Evolutionary conservation across 2,888 invertebrate genomes (phyloP).

Genomic region (Lepidonotus clava): DNA sequence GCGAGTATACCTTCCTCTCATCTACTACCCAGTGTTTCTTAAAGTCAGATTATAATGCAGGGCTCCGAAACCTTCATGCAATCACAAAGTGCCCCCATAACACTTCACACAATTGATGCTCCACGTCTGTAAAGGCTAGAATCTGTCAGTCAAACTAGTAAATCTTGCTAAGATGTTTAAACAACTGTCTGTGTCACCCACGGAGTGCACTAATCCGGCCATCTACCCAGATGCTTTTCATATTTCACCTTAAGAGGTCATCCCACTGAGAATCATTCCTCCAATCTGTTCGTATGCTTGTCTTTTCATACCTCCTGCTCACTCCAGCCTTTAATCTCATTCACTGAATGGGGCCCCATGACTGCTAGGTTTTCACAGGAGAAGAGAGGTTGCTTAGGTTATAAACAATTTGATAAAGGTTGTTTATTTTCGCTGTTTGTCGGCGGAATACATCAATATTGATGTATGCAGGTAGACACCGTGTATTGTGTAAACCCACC

Average conservation of each 20-base stretch:
- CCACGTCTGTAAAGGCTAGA: too few species aligned
- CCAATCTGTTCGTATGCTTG: background rate
- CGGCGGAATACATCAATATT: slow-evolving; percentile 25
- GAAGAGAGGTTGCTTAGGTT: background rate
- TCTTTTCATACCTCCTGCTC: background rate
- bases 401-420: slow-evolving; percentile 39
- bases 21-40: too few species aligned
- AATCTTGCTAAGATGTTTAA: background rate
- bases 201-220: background rate
- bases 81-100: too few species aligned
- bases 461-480: slow-evolving; percentile 41
- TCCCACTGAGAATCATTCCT: background rate
- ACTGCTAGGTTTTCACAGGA: background rate
- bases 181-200: slow-evolving; percentile 2
- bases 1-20: too few species aligned
- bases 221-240: background rate
- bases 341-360: background rate
- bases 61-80: too few species aligned
- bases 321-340: background rate
- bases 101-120: too few species aligned
- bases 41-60: too few species aligned
- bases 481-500: slow-evolving; percentile 18
- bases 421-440: slow-evolving; percentile 43
- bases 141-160: background rate
- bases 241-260: background rate